Evolutionary conservation across 2,113 vertebrate genomes (phyloP).

Genomic region (Pelmatolapia mariae): DNA sequence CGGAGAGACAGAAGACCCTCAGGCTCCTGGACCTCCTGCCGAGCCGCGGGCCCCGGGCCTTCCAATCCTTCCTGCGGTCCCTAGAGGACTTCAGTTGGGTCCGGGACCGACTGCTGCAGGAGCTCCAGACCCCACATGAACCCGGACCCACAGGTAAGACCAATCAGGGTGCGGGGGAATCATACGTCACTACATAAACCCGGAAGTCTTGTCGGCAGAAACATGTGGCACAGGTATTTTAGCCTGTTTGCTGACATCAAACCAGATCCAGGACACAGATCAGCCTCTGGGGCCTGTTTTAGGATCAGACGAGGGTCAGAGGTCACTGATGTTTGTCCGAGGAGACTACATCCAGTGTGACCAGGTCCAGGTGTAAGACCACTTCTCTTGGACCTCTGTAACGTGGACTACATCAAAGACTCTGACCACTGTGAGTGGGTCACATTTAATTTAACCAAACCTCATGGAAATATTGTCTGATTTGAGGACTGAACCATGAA

Average conservation of each 20-base stretch:
- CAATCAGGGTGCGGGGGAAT: not conserved
- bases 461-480: not conserved
- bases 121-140: not conserved
- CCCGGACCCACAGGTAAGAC: conserved; percentile 55
- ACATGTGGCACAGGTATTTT: not conserved
- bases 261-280: not conserved
- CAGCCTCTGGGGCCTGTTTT: not conserved
- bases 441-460: not conserved
- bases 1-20: conserved; percentile 72
- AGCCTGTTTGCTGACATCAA: not conserved
- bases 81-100: conserved; percentile 88
- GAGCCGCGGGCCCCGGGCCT: conserved; percentile 83
- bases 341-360: not conserved
- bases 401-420: not conserved
- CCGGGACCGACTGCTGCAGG: conserved; percentile 70
- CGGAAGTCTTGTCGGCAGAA: not conserved
- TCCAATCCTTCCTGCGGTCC: conserved; percentile 76
- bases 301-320: not conserved
- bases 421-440: not conserved
- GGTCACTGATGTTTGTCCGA: not conserved
- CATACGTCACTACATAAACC: not conserved
- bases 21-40: conserved; percentile 85
- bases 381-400: not conserved
- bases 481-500: not conserved
- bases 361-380: not conserved